Base-by-base conservation (phyloP, 2,113 vertebrate genomes). In the Tenebrosternarchus preto region DNA sequence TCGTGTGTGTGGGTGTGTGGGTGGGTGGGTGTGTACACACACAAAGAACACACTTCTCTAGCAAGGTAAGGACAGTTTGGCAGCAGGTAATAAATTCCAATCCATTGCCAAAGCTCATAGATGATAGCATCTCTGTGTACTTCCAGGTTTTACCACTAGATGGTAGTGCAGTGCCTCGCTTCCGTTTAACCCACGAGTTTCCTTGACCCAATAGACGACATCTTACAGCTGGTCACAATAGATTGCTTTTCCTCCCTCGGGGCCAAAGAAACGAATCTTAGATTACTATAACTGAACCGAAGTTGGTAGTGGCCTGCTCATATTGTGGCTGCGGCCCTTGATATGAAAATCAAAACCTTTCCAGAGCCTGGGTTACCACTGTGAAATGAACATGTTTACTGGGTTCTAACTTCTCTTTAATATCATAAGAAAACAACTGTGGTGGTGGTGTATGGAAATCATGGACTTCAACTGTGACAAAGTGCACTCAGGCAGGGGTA, bases 101-200 rank as follows among this genome's bases (percentile, higher is more conserved):
- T 1, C 27, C 27, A 2, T 5, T 67, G 31, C 19, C 63, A 66
- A 20, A 31, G 63, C 20, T 9, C 1, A 9, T 9, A 56, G 25
- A 17, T 63, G 12, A 27, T 76, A 33, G 2, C 50, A 50, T 50
- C n/a, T 64, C 27, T 31, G 17, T 22, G 25, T 55, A 68, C 19
- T 31, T 70, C 17, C 50, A 56, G 6, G 16, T 69, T 5, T 27
- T 53, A 46, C 81, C 81, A 73, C 81, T 73, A 39, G 81, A 66
- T 19, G 81, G 81, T 59, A 75, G 27, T 46, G 24, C n/a, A 25
- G 24, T 3, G 15, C 57, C 73, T 24, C 36, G 59, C 71, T 57
- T 66, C 16, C 7, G 19, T 24, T 70, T 70, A 78, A 29, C 29
- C 17, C 53, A 1, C 5, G 0, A 2, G 22, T 5, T 57, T 56